These are phyloP conservation scores for Venustaconcha ellipsiformis DNA, from an alignment of 1,140 invertebrate species.

Conservation along the genomic window DNA sequence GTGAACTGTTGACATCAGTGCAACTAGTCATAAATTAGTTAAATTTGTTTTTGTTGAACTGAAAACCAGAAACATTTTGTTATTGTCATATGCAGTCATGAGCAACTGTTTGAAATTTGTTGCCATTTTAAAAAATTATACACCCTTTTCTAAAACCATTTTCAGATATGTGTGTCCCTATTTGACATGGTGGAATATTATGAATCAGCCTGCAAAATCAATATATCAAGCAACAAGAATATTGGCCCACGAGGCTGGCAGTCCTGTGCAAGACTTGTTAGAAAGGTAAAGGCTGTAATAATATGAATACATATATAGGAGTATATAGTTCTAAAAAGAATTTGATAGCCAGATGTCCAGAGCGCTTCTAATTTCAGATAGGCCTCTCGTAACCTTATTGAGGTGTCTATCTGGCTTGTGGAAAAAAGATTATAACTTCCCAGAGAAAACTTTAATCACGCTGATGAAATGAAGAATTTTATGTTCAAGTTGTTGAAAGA, in stretches of 20 bases:
- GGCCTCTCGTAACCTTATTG: too few species aligned
- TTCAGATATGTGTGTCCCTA: conserved; percentile 76
- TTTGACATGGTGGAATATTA: conserved; percentile 96
- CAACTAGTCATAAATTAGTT: too few species aligned
- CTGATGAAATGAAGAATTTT: too few species aligned
- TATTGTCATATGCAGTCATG: background rate
- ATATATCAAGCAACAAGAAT: conserved; percentile 81
- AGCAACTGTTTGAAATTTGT: background rate
- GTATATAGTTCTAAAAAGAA: background rate
- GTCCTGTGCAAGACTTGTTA: conserved; percentile 82
- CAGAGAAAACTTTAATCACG: too few species aligned
- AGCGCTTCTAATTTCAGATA: background rate
- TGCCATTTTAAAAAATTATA: background rate
- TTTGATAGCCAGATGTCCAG: background rate
- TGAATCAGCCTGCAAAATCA: conserved; percentile 82
- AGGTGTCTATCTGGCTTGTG: too few species aligned
- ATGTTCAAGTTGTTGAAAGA: too few species aligned
- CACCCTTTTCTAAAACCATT: conserved; percentile 27
- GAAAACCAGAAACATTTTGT: background rate
- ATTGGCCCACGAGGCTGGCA: conserved; percentile 85
- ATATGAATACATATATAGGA: background rate
- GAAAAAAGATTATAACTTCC: too few species aligned
- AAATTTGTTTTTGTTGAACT: background rate
- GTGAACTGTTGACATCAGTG: too few species aligned
- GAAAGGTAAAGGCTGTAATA: conserved; percentile 74